Conservation (phyloP, 1,140 invertebrate genomes). For the Mylabris phalerata region DNA sequence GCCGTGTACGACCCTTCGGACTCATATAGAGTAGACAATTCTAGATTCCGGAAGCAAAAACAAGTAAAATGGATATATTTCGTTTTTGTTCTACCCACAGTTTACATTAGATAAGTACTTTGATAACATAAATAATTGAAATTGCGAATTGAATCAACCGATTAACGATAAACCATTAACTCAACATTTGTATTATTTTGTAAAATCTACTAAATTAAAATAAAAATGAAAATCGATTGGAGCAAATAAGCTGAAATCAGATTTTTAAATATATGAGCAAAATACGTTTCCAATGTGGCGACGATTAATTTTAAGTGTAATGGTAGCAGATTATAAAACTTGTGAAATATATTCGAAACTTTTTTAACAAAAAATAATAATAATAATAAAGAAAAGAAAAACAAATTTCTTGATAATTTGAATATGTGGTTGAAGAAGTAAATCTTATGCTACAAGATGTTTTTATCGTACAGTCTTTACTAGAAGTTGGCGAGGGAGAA, state of each 20-base stretch:
- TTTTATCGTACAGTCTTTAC: conserved; percentile 42
- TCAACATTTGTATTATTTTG: background rate
- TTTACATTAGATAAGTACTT: conserved; percentile 23
- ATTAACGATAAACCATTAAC: conserved; percentile 28
- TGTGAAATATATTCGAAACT: no score
- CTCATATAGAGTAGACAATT: conserved; percentile 15
- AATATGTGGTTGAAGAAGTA: conserved; percentile 42
- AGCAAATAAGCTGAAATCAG: no score
- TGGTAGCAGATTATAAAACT: no score
- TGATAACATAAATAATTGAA: conserved; percentile 31
- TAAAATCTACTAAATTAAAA: background rate
- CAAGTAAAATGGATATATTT: conserved; percentile 43
- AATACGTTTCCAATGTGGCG: no score
- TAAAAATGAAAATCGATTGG: no score
- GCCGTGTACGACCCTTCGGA: conserved; percentile 27
- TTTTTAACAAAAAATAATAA: background rate
- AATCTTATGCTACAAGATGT: conserved; percentile 43
- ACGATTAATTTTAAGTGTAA: no score
- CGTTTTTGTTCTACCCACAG: conserved; percentile 41
- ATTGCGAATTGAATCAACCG: conserved; percentile 31
- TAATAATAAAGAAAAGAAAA: conserved; percentile 36
- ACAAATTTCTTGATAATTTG: conserved; percentile 44
- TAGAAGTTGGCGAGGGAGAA: conserved; percentile 33
- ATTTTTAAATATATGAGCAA: no score
- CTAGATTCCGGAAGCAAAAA: conserved; percentile 39